A percentile compares a stretch with the other conserved stretches of the same genome.
Evolutionary conservation across 2,113 vertebrate species (phyloP).

Genomic region (Rhegmatorhina hoffmannsi): DNA sequence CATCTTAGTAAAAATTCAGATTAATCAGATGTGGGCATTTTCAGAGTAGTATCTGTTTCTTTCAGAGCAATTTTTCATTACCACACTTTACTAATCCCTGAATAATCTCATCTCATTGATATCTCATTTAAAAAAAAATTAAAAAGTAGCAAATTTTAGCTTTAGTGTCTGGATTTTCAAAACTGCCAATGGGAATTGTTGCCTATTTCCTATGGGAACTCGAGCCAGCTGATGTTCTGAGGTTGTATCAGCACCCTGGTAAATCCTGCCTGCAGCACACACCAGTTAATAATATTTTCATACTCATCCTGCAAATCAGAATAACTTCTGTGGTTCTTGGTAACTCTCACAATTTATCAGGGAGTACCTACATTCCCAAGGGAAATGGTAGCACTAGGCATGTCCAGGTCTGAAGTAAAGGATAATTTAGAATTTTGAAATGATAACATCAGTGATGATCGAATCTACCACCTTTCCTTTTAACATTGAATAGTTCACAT

Average conservation of each 20-base stretch:
- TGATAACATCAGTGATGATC: background rate
- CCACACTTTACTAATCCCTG: background rate
- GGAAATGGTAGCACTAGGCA: background rate
- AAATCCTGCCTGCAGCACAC: background rate
- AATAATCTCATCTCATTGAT: background rate
- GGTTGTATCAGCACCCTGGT: background rate
- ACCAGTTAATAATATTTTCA: background rate
- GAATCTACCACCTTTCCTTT: background rate
- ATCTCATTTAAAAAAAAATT: background rate
- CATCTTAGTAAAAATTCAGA: background rate
- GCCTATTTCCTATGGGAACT: background rate
- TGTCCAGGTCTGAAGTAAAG: background rate
- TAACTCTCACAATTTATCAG: background rate
- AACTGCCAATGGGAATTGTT: background rate
- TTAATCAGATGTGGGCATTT: background rate
- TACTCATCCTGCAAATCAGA: background rate
- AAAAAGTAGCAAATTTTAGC: background rate
- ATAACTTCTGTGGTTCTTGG: background rate
- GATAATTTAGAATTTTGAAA: background rate
- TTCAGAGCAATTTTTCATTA: background rate
- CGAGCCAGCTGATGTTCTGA: background rate
- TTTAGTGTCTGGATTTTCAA: background rate
- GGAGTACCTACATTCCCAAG: accelerated
- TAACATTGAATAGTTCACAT: background rate
- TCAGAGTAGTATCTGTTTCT: background rate